Percentiles rank a stretch among this genome's conserved stretches.
phyloP scores from a whole-genome alignment of 2,113 vertebrate genomes.

The Silurus meridionalis region DNA sequence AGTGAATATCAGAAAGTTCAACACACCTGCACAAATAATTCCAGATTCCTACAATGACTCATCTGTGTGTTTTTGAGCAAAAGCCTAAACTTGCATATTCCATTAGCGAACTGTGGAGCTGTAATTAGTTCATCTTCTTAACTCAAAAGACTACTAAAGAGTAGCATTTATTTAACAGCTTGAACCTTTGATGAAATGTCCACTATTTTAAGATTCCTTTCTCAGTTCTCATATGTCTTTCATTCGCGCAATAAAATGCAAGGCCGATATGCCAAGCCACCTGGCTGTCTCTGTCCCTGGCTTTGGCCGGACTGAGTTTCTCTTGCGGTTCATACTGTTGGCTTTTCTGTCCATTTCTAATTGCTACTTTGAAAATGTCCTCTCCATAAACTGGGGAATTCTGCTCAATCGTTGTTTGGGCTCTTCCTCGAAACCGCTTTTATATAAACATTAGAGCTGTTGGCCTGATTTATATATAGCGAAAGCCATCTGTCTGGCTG shows the following conservation, averaged over 20 bases:
- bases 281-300: not conserved
- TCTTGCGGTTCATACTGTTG: slow-evolving; percentile 17
- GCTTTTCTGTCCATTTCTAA: slow-evolving; percentile 10
- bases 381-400: slow-evolving; percentile 11
- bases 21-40: not conserved
- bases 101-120: not conserved
- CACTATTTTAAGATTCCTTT: not conserved
- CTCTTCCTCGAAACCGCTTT: slow-evolving; percentile 13
- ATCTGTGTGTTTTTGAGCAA: not conserved
- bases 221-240: not conserved
- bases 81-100: not conserved
- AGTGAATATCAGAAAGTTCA: not conserved
- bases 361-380: slow-evolving; percentile 18
- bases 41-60: not conserved
- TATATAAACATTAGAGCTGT: slow-evolving; percentile 30
- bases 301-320: not conserved
- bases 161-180: not conserved
- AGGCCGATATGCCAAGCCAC: not conserved
- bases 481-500: slow-evolving; percentile 45
- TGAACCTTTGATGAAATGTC: not conserved
- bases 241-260: slow-evolving; percentile 1
- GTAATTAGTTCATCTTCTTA: not conserved
- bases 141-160: not conserved
- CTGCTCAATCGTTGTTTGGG: slow-evolving; percentile 3
- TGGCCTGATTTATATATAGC: slow-evolving; percentile 39